Evolutionary conservation across 1,140 invertebrate species (phyloP).

Genomic region (Euwallacea similis): DNA sequence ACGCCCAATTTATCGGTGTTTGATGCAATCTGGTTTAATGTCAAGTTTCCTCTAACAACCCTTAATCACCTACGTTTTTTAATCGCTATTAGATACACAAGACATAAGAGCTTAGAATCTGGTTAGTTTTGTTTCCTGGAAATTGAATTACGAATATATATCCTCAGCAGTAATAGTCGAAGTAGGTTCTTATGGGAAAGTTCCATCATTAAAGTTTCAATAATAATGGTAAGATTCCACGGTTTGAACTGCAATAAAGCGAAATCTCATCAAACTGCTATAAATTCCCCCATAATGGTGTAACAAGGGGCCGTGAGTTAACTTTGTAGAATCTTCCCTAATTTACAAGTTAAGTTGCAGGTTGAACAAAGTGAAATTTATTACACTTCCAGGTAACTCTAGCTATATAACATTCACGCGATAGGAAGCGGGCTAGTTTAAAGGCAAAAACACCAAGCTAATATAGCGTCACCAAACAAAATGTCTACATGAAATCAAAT

Average conservation of each 20-base stretch:
- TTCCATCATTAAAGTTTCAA: slow-evolving; percentile 4
- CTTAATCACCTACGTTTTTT: neutral
- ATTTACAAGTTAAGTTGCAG: slow-evolving; percentile 7
- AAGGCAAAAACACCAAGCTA: too few species aligned
- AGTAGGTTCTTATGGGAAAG: neutral
- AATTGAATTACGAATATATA: neutral
- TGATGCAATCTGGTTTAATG: neutral
- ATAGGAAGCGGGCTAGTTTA: too few species aligned
- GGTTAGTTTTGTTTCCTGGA: neutral
- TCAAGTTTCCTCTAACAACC: neutral
- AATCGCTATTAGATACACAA: neutral
- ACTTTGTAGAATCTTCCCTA: slow-evolving; percentile 9
- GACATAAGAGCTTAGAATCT: neutral
- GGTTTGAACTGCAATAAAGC: slow-evolving; percentile 3
- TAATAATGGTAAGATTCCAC: neutral
- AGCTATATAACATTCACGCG: neutral
- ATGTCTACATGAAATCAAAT: too few species aligned
- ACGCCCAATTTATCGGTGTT: neutral
- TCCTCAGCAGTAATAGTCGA: neutral
- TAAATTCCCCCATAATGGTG: slow-evolving; percentile 9
- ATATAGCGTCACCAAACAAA: too few species aligned
- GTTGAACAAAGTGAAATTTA: neutral
- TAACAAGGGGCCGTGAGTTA: slow-evolving; percentile 8
- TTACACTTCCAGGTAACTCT: neutral
- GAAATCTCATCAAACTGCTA: slow-evolving; percentile 14